Evolutionary conservation across 1,140 invertebrate genomes (phyloP), one percentile per base, ranked within the genome.

Genomic region (Drosophila trapezifrons): DNA sequence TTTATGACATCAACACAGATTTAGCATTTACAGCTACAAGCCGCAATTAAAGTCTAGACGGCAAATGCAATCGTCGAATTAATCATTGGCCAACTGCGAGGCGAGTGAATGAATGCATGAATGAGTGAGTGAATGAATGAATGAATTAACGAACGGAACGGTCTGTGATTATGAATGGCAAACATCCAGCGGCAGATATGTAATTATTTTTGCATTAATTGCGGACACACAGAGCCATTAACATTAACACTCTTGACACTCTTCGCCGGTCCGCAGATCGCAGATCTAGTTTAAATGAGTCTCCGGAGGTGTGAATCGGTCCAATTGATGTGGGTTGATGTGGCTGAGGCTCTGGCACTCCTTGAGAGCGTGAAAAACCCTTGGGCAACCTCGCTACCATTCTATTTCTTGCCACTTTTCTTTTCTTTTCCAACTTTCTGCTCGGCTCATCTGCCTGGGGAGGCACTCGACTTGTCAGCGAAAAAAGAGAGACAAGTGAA

Each of bases 401-500:
- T 69, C 62, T 69, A 37, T 54, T 67, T 35, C 17, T n/a, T n/a
- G 46, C 46, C 62, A 69, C 65, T 69, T 69, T 69, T 71, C 49
- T 43, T 69, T 69, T 71, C 49, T 38, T 25, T 32, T 49, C 10
- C 27, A 70, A 54, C 51, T 71, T 71, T 71, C 69, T 72, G 69
- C 27, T 20, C 8, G 20, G 52, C 69, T 72, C 69, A 72, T 72
- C 69, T 71, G 69, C 69, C 69, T 22, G 51, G n/a, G 38, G 60
- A 66, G 49, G 45, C 65, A 77, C 58, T 76, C 52, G 65, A 79
- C 37, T 51, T 77, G 80, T 72, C 75, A 64, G 49, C 49, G 64
- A 71, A 71, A 54, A 54, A 54, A n/a, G 20, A 54, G 47, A 62
- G 82, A 87, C 82, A 86, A 86, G 84, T 87, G 79, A 86, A 83